phyloP scores from a whole-genome alignment of 2,888 invertebrate genomes.

The Sminthurides aquaticus region DNA sequence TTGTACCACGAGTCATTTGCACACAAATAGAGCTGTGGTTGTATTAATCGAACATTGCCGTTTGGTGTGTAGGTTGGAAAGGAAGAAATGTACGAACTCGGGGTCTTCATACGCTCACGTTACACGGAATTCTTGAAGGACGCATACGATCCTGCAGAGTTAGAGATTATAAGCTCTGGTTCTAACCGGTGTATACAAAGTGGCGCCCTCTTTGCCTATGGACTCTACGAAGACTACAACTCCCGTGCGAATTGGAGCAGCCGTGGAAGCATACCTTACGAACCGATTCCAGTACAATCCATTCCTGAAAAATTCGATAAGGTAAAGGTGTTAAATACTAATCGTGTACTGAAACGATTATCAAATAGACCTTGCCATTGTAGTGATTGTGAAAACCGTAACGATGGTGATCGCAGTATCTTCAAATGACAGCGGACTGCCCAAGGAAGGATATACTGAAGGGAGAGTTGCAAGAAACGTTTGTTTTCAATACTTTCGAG shows the following conservation, averaged over 20 bases:
- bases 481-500: background rate
- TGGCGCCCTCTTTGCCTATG: constrained; percentile 7
- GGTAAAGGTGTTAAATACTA: background rate
- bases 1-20: no score
- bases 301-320: constrained; percentile 3
- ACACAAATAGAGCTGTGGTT: no score
- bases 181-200: constrained; percentile 9
- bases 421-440: background rate
- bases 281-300: constrained; percentile 3
- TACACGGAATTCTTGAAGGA: background rate
- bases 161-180: constrained; percentile 3
- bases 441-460: background rate
- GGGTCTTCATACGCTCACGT: background rate
- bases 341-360: no score
- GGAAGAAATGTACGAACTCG: background rate
- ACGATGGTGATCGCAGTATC: background rate
- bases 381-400: background rate
- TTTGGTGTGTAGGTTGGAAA: background rate
- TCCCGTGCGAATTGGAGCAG: background rate
- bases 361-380: background rate
- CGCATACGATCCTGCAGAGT: constrained; percentile 1
- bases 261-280: background rate
- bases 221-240: constrained; percentile 3
- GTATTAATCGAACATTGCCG: background rate
- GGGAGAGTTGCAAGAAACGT: background rate